phyloP scores from a whole-genome alignment of 2,113 vertebrate species.

The Hippocampus mohnikei region DNA sequence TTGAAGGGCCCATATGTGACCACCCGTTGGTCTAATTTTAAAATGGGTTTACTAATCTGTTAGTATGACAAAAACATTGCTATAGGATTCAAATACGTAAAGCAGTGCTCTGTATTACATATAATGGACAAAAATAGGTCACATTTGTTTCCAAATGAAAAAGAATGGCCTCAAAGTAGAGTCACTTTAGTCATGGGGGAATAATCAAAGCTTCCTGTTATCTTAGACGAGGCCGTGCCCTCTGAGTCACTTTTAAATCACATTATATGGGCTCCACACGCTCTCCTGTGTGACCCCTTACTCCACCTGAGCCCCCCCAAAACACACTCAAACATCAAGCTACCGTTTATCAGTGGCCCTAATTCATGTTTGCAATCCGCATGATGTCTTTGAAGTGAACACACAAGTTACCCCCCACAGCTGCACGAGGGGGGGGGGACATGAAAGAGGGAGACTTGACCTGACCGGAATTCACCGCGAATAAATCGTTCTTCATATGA shows the following conservation, averaged over 20 bases:
- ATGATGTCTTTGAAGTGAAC: slow-evolving; percentile 58
- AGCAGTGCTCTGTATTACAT: too few species aligned
- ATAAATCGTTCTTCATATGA: slow-evolving; percentile 67
- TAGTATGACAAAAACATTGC: too few species aligned
- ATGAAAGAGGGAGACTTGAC: slow-evolving; percentile 54
- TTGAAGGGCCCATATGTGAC: too few species aligned
- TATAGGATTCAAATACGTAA: too few species aligned
- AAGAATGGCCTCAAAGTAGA: slow-evolving; percentile 30
- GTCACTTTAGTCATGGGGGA: slow-evolving; percentile 27
- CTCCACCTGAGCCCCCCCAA: slow-evolving; percentile 38
- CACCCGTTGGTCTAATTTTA: too few species aligned
- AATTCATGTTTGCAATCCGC: slow-evolving; percentile 54
- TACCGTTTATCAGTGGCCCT: slow-evolving; percentile 41
- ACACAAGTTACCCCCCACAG: slow-evolving; percentile 34
- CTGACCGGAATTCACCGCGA: slow-evolving; percentile 60
- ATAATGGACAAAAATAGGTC: too few species aligned
- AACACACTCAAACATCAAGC: slow-evolving; percentile 29
- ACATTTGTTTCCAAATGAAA: slow-evolving; percentile 46
- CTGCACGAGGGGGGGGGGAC: slow-evolving; percentile 38
- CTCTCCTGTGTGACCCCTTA: slow-evolving; percentile 41
- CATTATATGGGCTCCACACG: slow-evolving; percentile 52
- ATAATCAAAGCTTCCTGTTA: slow-evolving; percentile 47
- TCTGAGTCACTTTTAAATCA: slow-evolving; percentile 64
- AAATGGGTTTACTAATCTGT: too few species aligned
- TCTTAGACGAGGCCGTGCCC: slow-evolving; percentile 48